Evolutionary conservation across 2,113 vertebrate species (phyloP), one percentile per base, ranked within the genome.

Genomic region (Panthera tigris): DNA sequence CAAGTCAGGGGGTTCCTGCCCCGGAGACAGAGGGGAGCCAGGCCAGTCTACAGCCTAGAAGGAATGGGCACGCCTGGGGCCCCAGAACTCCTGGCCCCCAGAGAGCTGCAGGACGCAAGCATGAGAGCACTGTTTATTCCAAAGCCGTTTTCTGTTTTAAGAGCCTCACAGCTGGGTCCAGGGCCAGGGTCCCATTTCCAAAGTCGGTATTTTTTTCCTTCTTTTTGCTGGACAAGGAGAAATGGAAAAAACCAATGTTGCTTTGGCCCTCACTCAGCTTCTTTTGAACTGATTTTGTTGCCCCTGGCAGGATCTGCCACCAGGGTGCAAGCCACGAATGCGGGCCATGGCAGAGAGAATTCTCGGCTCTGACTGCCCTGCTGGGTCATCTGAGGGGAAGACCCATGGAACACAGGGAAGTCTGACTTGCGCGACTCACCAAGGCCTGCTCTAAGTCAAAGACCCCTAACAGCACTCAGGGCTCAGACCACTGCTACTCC

Each of bases 211-310:
- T 87, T 68, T 36, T 94, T 29, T 55, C 39, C n/a, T 96, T 86
- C 41, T 68, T 80, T 92, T 92, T 83, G 41, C 48, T 95, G 91
- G 84, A 74, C 50, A 63, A n/a, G 48, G 50, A 83, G 27, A 92
- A 80, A 68, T 15, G 66, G 76, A 66, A 81, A 95, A 95, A 83
- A 48, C 9, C 36, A 81, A 61, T 5, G 48, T 33, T 95, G 74
- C 57, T 36, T 31, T 89, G 87, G 74, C 74, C 25, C 33, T 87
- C 2, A 2, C 29, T 87, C 3, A 2, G 31, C 27, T 93, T 89
- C 90, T 52, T 69, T 25, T 8, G 45, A 94, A 27, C 31, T 82
- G 76, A 41, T 55, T 36, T 86, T 85, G 39, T 48, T 90, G 33
- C 31, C 76, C 25, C 73, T 68, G 31, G 65, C 13, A 50, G n/a